phyloP scores from a whole-genome alignment of 2,113 vertebrate species.

The Brachypodius melanocephalos region DNA sequence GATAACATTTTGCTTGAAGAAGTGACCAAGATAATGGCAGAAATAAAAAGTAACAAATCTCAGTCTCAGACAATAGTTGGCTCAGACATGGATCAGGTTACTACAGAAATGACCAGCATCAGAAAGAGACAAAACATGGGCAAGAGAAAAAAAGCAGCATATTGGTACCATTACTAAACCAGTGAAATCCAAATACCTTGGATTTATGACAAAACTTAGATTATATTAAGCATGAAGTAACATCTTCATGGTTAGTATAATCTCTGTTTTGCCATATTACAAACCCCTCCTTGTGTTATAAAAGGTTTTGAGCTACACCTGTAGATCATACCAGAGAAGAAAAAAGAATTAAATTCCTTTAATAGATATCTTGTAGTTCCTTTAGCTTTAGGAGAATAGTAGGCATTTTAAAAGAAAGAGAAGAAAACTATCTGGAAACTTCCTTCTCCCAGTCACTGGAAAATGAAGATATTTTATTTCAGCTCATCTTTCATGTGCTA shows the following conservation, averaged over 20 bases:
- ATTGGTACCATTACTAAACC: background rate
- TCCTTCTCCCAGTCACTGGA: background rate
- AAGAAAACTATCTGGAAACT: background rate
- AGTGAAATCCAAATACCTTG: background rate
- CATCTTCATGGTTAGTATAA: background rate
- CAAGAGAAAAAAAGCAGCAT: background rate
- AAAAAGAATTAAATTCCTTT: background rate
- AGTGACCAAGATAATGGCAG: background rate
- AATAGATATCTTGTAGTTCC: background rate
- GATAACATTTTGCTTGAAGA: background rate
- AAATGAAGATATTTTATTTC: background rate
- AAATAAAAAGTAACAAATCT: background rate
- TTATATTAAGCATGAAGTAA: background rate
- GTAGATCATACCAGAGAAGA: background rate
- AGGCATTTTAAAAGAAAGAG: background rate
- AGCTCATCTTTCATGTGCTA: background rate
- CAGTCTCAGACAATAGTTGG: background rate
- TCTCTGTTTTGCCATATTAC: background rate
- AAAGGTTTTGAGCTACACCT: background rate
- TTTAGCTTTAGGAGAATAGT: background rate
- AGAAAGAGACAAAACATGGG: background rate
- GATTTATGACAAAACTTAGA: background rate
- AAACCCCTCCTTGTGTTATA: background rate
- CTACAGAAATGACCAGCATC: background rate
- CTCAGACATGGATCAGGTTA: background rate